Conservation (phyloP, 2,888 invertebrate species). For the Adela reaumurella region DNA sequence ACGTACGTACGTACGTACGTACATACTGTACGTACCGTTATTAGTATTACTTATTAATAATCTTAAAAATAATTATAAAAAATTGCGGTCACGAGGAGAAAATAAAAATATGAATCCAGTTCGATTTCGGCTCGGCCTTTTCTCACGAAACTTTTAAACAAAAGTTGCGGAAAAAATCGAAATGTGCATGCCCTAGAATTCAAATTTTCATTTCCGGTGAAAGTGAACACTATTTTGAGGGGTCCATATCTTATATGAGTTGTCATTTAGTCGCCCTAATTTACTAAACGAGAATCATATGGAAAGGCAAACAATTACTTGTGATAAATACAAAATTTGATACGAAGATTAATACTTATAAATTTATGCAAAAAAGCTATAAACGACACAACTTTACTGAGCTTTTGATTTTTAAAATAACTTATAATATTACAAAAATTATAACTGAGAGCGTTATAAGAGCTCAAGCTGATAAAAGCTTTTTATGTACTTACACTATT, state of each 20-base stretch:
- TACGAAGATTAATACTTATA: too few species aligned
- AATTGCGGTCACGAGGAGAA: neutral
- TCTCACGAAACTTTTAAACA: neutral
- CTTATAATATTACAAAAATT: too few species aligned
- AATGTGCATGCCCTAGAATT: neutral
- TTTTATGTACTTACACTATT: too few species aligned
- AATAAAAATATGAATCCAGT: neutral
- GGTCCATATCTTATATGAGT: constrained; percentile 41
- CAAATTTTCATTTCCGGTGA: neutral
- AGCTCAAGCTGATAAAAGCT: too few species aligned
- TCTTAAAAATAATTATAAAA: neutral
- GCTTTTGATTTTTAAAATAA: too few species aligned
- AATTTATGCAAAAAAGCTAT: too few species aligned
- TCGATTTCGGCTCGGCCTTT: neutral
- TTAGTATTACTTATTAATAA: constrained; percentile 20
- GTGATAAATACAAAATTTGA: too few species aligned
- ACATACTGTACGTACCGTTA: constrained; percentile 13
- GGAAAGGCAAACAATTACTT: too few species aligned
- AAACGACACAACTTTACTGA: too few species aligned
- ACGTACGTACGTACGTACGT: constrained; percentile 28
- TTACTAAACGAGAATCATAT: constrained; percentile 53
- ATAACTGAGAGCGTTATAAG: too few species aligned
- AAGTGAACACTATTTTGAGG: too few species aligned
- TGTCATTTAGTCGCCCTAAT: constrained; percentile 57
- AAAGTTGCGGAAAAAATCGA: constrained; percentile 2